Conservation (phyloP, 2,888 invertebrate genomes). For the Oxyscelio sp. region DNA sequence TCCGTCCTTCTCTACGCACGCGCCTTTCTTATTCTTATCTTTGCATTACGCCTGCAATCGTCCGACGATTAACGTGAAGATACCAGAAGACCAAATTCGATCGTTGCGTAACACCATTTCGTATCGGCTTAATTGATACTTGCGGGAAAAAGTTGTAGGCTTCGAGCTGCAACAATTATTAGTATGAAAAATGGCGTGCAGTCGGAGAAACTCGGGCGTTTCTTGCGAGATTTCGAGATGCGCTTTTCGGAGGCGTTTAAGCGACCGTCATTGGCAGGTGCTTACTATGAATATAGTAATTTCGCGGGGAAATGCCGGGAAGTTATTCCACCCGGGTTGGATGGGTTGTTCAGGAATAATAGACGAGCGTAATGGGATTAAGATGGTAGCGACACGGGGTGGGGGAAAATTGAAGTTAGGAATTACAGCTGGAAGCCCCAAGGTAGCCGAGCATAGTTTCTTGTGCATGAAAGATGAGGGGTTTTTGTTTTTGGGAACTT, state of each 20-base stretch:
- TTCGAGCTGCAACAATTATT: constrained; percentile 31
- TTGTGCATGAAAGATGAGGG: too few relatives aligned
- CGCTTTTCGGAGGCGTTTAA: neutral
- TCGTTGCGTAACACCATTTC: constrained; percentile 32
- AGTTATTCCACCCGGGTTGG: neutral
- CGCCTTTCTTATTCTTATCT: constrained; percentile 59
- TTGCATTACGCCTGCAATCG: constrained; percentile 44
- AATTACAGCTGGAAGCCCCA: too few relatives aligned
- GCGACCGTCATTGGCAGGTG: constrained; percentile 14
- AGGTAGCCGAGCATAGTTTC: too few relatives aligned
- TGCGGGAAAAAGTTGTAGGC: constrained; percentile 48
- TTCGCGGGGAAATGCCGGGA: constrained; percentile 7
- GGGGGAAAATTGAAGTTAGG: too few relatives aligned
- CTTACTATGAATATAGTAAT: constrained; percentile 2
- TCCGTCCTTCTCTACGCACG: constrained; percentile 57
- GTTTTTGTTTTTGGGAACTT: too few relatives aligned
- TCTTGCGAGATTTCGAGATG: neutral
- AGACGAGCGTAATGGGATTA: constrained; percentile 21
- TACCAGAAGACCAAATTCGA: constrained; percentile 24
- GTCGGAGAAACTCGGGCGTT: constrained; percentile 38
- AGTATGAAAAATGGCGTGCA: constrained; percentile 28
- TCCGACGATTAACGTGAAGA: neutral
- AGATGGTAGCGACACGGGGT: neutral
- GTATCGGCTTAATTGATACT: constrained; percentile 46
- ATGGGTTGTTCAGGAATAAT: constrained; percentile 2